These are phyloP conservation scores for Squalus acanthias DNA, from an alignment of 2,797 vertebrate genomes.

Conservation along the genomic window DNA sequence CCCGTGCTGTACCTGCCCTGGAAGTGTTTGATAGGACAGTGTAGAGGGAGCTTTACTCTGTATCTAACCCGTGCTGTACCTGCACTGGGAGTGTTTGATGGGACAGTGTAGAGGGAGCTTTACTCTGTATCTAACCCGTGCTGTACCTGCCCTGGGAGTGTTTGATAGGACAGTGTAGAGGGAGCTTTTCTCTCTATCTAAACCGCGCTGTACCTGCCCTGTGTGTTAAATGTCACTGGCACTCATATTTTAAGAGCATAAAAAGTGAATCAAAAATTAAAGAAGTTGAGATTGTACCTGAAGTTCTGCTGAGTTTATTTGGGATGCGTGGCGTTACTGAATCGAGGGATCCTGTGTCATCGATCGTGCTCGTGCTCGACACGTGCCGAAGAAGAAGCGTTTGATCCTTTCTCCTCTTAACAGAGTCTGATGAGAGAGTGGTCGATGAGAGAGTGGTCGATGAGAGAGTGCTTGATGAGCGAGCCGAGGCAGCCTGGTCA, in stretches of 20 bases:
- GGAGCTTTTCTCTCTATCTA: no score
- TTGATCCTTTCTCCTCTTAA: background rate
- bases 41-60: background rate
- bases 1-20: background rate
- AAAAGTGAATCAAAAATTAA: background rate
- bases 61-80: background rate
- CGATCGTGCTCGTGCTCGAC: no score
- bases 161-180: no score
- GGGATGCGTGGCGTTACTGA: rapidly evolving
- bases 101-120: background rate
- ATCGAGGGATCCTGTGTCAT: background rate
- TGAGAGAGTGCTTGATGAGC: background rate
- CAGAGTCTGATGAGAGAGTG: background rate
- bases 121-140: background rate
- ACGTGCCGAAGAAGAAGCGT: background rate
- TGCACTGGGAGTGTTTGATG: background rate
- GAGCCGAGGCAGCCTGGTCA: no score
- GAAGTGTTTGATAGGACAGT: no score
- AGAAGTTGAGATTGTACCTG: background rate
- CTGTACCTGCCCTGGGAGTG: background rate
- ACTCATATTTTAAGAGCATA: background rate
- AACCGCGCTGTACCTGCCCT: background rate
- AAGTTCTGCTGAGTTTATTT: background rate
- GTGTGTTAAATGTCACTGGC: background rate
- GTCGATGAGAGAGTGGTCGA: background rate